These are phyloP conservation scores for Lacanobia wlatinum DNA, from an alignment of 2,888 invertebrate genomes.

Conservation along the genomic window DNA sequence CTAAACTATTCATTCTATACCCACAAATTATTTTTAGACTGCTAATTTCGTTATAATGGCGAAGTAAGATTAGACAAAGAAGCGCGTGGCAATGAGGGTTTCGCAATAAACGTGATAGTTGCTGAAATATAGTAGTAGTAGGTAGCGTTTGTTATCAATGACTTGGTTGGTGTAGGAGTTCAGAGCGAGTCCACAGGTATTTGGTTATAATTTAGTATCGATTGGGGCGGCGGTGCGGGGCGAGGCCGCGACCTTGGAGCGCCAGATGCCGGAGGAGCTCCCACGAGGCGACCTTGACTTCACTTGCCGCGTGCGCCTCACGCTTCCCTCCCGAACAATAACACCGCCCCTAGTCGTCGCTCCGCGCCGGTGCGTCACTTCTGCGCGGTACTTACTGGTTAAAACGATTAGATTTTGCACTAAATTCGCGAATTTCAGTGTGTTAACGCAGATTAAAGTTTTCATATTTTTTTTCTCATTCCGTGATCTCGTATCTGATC, in stretches of 20 bases:
- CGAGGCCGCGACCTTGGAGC: conserved; percentile 75
- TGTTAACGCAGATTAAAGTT: conserved; percentile 15
- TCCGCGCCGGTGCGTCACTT: conserved; percentile 55
- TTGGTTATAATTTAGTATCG: conserved; percentile 73
- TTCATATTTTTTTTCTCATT: neutral
- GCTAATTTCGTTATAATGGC: conserved; percentile 23
- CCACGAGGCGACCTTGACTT: conserved; percentile 80
- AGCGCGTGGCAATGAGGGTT: neutral
- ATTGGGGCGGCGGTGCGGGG: conserved; percentile 71
- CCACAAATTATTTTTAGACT: conserved; percentile 19
- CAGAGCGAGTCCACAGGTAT: conserved; percentile 36
- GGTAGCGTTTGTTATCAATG: conserved; percentile 24
- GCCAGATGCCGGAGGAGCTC: conserved; percentile 76
- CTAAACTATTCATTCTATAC: neutral
- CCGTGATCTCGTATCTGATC: conserved; percentile 19
- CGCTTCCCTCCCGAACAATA: conserved; percentile 69
- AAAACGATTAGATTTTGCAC: conserved; percentile 32
- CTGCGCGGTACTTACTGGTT: conserved; percentile 33
- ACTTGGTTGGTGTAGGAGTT: neutral
- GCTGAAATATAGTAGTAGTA: conserved; percentile 11
- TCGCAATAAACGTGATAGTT: neutral
- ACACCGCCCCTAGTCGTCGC: conserved; percentile 66
- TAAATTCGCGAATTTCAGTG: conserved; percentile 35
- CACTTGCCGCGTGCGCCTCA: conserved; percentile 68
- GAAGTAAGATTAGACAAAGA: conserved; percentile 21